A percentile compares a stretch with the other conserved stretches of the same genome.
Evolutionary conservation across 2,888 invertebrate genomes (phyloP).

Genomic region (Cheilosia impressa): DNA sequence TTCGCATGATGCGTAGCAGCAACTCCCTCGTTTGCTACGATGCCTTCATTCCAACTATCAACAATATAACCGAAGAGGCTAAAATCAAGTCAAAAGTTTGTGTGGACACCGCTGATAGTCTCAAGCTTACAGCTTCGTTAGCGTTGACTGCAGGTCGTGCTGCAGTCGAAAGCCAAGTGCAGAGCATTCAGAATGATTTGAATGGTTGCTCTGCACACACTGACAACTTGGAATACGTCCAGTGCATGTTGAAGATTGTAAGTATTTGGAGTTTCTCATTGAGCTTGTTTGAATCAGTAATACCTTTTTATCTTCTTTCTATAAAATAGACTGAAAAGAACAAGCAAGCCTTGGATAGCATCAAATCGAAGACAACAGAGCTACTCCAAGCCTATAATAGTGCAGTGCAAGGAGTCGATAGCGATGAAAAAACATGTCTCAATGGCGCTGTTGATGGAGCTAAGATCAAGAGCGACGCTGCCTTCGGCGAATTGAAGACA

Average conservation of each 20-base stretch:
- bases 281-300: no score
- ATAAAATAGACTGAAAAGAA: constrained; percentile 1
- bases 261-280: constrained; percentile 17
- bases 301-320: background rate
- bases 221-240: constrained; percentile 69
- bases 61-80: constrained; percentile 48
- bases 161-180: background rate
- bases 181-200: constrained; percentile 62
- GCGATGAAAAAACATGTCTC: constrained; percentile 13
- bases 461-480: background rate
- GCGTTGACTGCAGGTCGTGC: background rate
- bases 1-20: constrained; percentile 69
- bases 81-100: constrained; percentile 65
- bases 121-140: background rate
- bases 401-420: background rate
- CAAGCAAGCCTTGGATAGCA: constrained; percentile 15
- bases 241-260: constrained; percentile 70
- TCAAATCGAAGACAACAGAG: background rate
- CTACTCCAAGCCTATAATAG: background rate
- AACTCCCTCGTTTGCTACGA: constrained; percentile 71
- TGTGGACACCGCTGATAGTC: background rate
- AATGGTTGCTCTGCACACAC: constrained; percentile 42
- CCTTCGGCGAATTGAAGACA: background rate
- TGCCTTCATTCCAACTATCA: constrained; percentile 71
- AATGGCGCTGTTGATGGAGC: background rate